Conservation (phyloP, 2,888 invertebrate species). For the Drosophila barbarae region DNA sequence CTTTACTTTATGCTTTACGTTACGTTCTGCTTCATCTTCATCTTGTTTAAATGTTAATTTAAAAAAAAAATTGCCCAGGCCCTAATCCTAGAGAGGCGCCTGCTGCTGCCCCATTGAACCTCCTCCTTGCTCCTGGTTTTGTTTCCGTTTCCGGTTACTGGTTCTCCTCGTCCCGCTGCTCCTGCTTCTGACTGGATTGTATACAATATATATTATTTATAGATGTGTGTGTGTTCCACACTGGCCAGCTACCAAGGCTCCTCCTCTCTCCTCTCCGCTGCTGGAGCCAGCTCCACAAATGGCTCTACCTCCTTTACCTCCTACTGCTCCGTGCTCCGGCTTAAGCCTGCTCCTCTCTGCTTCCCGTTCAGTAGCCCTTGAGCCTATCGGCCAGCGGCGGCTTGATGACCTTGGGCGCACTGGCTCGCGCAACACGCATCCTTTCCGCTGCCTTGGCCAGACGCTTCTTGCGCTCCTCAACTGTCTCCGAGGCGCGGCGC, state of each 20-base stretch:
- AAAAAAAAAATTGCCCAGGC: constrained; percentile 64
- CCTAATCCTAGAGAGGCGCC: constrained; percentile 46
- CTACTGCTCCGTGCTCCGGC: neutral
- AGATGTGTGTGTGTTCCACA: constrained; percentile 49
- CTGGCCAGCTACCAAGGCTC: constrained; percentile 9
- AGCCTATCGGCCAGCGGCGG: constrained; percentile 79
- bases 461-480: constrained; percentile 78
- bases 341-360: neutral
- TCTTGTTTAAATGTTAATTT: constrained; percentile 66
- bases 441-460: constrained; percentile 79
- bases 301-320: constrained; percentile 4
- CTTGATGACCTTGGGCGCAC: constrained; percentile 79
- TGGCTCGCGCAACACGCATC: constrained; percentile 78
- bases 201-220: constrained; percentile 52
- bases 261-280: neutral
- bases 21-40: constrained; percentile 26
- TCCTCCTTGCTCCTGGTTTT: constrained; percentile 2
- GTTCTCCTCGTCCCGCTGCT: neutral
- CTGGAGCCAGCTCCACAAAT: constrained; percentile 60
- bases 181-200: constrained; percentile 2
- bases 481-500: constrained; percentile 78
- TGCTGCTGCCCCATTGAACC: constrained; percentile 16
- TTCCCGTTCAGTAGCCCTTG: constrained; percentile 76
- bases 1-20: constrained; percentile 48
- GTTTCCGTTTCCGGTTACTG: constrained; percentile 23